Evolutionary conservation across 2,888 invertebrate species (phyloP), one percentile per base, ranked within the genome.

Genomic region (Pterostichus madidus): DNA sequence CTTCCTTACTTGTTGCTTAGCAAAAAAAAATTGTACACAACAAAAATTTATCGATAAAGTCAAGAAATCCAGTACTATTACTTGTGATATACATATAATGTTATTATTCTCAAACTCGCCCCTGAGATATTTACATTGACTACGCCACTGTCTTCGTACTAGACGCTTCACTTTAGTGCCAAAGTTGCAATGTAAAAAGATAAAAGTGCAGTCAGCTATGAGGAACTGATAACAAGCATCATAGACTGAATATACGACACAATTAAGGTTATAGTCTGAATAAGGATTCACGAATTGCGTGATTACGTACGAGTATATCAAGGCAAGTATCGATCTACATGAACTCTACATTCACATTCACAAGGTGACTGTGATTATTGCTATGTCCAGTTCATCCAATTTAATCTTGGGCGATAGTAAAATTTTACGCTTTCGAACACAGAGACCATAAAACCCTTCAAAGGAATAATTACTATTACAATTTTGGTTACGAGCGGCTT

Each of bases 161-260:
- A 71, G 44, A 44, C 39, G 39, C 44, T 71, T 44, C 68, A 71
- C 44, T 71, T 71, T 71, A 71, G 68, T 71, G 68, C 39, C 68
- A 15, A 52, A 52, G 44, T 39, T 44, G 13, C 68, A 71, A 64
- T 31, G 39, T 39, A 71, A 71, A 71, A 71, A 71, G 44, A 39
- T 71, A 71, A 71, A 64, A 71, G 68, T 44, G 68, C 68, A 71
- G 68, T 71, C 44, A 44, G 15, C 68, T 71, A 71, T 71, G 44
- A 71, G 17, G 17, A 39, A 8, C 68, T 71, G 68, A 71, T 71
- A 71, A 71, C 64, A 39, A 8, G 11, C 44, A 71, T 17, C 68
- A 71, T 44, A 71, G 68, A 44, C 68, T 44, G 17, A 35, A 64
- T 71, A 71, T 71, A 71, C 68, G 68, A 71, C 68, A 44, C 68